A percentile compares a stretch with the other conserved stretches of the same genome.
These are phyloP conservation scores for Lepidurus packardi DNA, from an alignment of 1,140 invertebrate species.

Conservation along the genomic window DNA sequence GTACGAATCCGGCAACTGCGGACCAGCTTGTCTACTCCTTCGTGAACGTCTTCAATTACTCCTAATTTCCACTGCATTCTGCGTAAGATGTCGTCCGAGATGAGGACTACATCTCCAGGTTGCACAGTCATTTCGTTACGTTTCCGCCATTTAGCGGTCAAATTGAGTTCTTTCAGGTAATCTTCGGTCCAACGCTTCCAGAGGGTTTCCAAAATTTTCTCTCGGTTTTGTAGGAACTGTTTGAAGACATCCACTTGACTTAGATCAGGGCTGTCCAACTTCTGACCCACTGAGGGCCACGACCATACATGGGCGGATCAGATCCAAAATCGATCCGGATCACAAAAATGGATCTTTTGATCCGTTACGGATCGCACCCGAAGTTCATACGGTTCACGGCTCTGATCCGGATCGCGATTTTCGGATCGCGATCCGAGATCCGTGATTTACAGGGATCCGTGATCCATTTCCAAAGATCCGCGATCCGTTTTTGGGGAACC, in stretches of 20 bases:
- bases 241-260: neutral
- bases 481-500: too few species aligned
- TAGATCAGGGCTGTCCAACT: too few species aligned
- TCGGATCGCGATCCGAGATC: too few species aligned
- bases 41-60: constrained; percentile 23
- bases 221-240: neutral
- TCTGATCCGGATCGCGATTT: too few species aligned
- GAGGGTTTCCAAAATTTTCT: neutral
- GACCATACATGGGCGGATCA: too few species aligned
- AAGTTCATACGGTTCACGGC: too few species aligned
- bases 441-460: too few species aligned
- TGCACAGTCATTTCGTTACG: neutral
- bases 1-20: constrained; percentile 31
- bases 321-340: too few species aligned
- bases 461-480: too few species aligned
- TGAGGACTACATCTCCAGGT: constrained; percentile 36
- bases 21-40: constrained; percentile 32
- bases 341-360: too few species aligned
- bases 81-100: constrained; percentile 32
- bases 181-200: constrained; percentile 26
- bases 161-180: constrained; percentile 26
- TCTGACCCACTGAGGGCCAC: too few species aligned
- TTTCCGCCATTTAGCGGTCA: neutral
- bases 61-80: constrained; percentile 36
- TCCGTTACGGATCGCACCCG: too few species aligned